phyloP scores from a whole-genome alignment of 2,797 vertebrate species.

The Molossus molossus region DNA sequence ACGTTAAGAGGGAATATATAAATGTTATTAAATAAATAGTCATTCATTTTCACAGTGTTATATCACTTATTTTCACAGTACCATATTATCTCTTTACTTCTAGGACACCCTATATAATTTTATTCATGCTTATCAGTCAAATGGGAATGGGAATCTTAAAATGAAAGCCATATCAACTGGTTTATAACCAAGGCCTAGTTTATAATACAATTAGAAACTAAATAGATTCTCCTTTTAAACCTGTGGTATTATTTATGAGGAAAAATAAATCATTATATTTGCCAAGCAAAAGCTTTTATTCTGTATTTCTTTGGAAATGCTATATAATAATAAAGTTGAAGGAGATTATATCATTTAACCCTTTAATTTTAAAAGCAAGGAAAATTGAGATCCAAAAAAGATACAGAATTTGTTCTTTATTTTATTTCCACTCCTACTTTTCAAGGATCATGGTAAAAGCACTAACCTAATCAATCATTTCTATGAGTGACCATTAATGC shows the following conservation, averaged over 20 bases:
- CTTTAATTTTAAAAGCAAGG: slow-evolving; percentile 40
- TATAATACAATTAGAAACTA: slow-evolving; percentile 31
- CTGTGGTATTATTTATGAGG: background rate
- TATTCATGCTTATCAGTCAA: slow-evolving; percentile 7
- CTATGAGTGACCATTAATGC: background rate
- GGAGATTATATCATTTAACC: slow-evolving; percentile 2
- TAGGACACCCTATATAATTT: slow-evolving; percentile 1
- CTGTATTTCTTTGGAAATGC: slow-evolving; percentile 52
- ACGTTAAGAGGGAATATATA: slow-evolving; percentile 20
- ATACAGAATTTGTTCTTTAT: background rate
- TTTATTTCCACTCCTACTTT: background rate
- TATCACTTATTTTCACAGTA: slow-evolving; percentile 19
- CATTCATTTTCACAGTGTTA: slow-evolving; percentile 31
- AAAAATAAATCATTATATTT: slow-evolving; percentile 40
- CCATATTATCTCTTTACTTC: background rate
- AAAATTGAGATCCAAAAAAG: slow-evolving; percentile 6
- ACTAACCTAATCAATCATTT: slow-evolving; percentile 14
- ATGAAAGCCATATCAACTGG: background rate
- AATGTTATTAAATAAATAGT: slow-evolving; percentile 17
- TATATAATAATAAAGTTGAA: slow-evolving; percentile 60
- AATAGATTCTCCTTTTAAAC: slow-evolving; percentile 39
- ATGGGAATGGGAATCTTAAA: background rate
- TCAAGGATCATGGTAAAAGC: background rate
- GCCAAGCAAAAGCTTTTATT: background rate
- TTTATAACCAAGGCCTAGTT: slow-evolving; percentile 45